These are phyloP conservation scores for Drosophila tristis DNA, from an alignment of 1,140 invertebrate species.

Conservation along the genomic window DNA sequence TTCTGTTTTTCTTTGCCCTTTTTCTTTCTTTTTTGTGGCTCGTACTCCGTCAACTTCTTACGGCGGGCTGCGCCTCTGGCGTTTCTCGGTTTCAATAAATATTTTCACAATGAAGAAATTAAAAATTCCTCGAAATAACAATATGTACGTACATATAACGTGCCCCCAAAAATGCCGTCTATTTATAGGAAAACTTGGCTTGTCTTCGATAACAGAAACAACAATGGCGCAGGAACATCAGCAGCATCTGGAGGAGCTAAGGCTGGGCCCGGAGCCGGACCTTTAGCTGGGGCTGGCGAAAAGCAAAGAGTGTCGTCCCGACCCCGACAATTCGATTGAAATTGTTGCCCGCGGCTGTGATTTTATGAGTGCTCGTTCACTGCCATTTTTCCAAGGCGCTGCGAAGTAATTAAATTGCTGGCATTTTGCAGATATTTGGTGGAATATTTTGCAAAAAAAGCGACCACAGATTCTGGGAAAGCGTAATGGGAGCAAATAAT, in stretches of 20 bases:
- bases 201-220: conserved; percentile 67
- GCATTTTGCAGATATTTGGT: conserved; percentile 53
- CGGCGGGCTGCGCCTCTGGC: conserved; percentile 41
- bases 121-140: conserved; percentile 76
- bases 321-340: conserved; percentile 72
- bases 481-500: not conserved
- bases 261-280: not conserved
- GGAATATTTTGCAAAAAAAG: conserved; percentile 48
- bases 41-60: conserved; percentile 22
- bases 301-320: conserved; percentile 33
- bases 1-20: conserved; percentile 49
- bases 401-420: conserved; percentile 75
- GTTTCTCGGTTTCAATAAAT: conserved; percentile 79
- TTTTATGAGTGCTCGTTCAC: conserved; percentile 64
- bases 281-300: not conserved
- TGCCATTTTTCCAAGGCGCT: conserved; percentile 51
- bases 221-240: not conserved
- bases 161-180: conserved; percentile 50
- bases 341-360: conserved; percentile 73
- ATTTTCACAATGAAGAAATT: conserved; percentile 81
- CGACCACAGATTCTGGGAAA: conserved; percentile 32
- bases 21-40: conserved; percentile 21
- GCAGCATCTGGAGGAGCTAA: no score
- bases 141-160: conserved; percentile 50
- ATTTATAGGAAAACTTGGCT: conserved; percentile 72